phyloP scores from a whole-genome alignment of 2,113 vertebrate species.

The Sarotherodon lohbergeri region DNA sequence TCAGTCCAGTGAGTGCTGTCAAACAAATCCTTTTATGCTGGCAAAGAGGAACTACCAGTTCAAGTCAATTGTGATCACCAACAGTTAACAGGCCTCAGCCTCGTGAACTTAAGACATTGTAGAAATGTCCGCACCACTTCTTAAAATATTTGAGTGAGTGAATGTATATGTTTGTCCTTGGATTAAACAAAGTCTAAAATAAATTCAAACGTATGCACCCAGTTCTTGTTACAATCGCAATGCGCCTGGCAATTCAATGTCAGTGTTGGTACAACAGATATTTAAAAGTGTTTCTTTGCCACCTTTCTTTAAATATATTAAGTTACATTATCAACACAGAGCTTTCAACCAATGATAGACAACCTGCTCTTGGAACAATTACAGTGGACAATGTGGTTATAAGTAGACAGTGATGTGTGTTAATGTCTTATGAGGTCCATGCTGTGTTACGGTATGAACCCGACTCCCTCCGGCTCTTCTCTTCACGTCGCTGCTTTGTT shows the following conservation, averaged over 20 bases:
- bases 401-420: neutral
- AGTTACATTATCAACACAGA: neutral
- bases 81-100: neutral
- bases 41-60: neutral
- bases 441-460: neutral
- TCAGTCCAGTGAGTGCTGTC: neutral
- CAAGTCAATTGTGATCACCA: neutral
- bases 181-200: neutral
- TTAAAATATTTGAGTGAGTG: neutral
- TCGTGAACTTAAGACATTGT: neutral
- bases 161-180: neutral
- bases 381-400: neutral
- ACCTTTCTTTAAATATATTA: neutral
- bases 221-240: neutral
- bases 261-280: neutral
- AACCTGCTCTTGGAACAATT: neutral
- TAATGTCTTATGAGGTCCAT: neutral
- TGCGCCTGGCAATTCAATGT: neutral
- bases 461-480: neutral
- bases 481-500: neutral
- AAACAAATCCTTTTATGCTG: neutral
- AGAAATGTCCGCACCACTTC: neutral
- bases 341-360: neutral
- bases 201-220: neutral
- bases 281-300: neutral